A percentile compares a stretch with the other conserved stretches of the same genome.
Conservation (phyloP, 2,888 invertebrate genomes). For the Cephus nigrinus region DNA sequence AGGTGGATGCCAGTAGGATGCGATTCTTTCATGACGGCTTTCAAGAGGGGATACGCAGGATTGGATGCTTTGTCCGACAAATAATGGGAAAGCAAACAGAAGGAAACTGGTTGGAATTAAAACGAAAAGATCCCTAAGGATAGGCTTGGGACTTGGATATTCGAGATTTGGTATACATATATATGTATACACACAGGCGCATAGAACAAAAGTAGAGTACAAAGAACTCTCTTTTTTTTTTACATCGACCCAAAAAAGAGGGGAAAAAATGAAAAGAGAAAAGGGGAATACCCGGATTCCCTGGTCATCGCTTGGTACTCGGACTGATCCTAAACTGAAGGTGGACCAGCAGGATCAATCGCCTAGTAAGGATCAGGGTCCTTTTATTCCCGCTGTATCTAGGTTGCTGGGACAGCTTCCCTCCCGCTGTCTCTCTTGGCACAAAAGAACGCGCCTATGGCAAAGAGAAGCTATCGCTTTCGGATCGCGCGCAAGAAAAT, state of each 20-base stretch:
- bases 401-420: background rate
- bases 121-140: slow-evolving; percentile 6
- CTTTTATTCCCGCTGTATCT: slow-evolving; percentile 18
- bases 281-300: background rate
- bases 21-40: background rate
- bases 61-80: slow-evolving; percentile 8
- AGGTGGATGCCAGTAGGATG: background rate
- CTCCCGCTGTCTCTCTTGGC: slow-evolving; percentile 1
- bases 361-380: slow-evolving; percentile 20
- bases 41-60: background rate
- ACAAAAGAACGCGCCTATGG: slow-evolving; percentile 18
- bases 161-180: background rate
- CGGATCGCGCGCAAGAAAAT: slow-evolving; percentile 17
- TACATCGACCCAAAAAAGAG: no score
- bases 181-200: background rate
- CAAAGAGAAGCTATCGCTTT: slow-evolving; percentile 13
- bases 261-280: background rate
- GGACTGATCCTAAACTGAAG: no score
- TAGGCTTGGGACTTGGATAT: background rate
- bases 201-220: background rate
- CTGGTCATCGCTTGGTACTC: no score
- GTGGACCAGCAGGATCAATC: slow-evolving; percentile 15
- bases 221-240: background rate
- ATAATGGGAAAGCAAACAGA: slow-evolving; percentile 2
- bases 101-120: slow-evolving; percentile 14